These are phyloP conservation scores for Lates japonicus DNA, from an alignment of 2,797 vertebrate species.

Conservation along the genomic window DNA sequence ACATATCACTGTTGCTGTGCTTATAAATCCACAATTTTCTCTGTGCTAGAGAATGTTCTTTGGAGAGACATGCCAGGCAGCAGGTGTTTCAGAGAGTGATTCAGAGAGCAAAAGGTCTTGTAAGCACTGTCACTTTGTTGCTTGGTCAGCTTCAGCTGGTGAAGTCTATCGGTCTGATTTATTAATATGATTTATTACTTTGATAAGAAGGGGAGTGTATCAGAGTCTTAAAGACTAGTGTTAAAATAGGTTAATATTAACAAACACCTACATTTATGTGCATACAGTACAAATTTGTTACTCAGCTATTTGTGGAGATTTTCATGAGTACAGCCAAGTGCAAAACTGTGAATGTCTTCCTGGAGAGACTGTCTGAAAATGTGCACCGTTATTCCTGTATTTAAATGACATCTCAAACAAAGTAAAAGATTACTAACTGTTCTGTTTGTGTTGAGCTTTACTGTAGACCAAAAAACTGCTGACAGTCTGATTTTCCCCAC, in stretches of 20 bases:
- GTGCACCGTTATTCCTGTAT: background rate
- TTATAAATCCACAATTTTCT: background rate
- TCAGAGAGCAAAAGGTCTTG: too few relatives aligned
- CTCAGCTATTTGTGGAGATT: background rate
- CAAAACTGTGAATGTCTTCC: background rate
- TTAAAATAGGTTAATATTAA: too few relatives aligned
- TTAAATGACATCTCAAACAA: background rate
- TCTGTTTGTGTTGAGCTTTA: background rate
- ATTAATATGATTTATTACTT: too few relatives aligned
- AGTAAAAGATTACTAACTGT: background rate
- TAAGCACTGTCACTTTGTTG: background rate
- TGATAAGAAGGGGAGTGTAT: too few relatives aligned
- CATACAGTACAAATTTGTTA: background rate
- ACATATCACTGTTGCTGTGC: background rate
- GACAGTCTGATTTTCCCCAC: conserved; percentile 9
- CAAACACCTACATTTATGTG: too few relatives aligned
- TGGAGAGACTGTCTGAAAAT: background rate
- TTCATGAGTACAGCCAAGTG: too few relatives aligned
- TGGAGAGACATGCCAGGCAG: background rate
- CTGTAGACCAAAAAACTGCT: background rate
- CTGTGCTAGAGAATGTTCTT: background rate
- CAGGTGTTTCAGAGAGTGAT: too few relatives aligned
- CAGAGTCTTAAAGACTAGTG: too few relatives aligned
- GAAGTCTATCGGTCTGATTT: too few relatives aligned
- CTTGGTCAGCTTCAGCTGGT: too few relatives aligned